Base-by-base conservation (phyloP, 2,113 vertebrate genomes). In the Xiphias gladius region DNA sequence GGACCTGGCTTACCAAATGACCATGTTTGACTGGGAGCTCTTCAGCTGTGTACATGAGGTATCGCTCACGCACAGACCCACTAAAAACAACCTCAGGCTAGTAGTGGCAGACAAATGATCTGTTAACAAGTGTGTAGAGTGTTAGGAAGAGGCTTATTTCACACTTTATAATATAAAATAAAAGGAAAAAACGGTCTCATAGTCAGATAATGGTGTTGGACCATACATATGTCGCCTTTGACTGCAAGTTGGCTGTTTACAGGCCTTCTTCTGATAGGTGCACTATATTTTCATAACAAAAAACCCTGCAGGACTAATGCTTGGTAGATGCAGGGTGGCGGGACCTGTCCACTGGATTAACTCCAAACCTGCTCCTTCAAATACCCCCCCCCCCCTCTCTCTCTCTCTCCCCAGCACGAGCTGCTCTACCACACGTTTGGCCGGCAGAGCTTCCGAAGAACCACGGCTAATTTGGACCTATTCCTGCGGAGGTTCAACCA, bases 41-140 rank as follows among this genome's bases (percentile, higher is more conserved):
- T 99, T 99, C 96, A 98, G 97, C 94, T 99, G 98, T 73, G 97
- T 99, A 10, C 97, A 99, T 62, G 98, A 99, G 97, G 98, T 99
- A 94, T 6, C 52, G 30, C 71, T 14, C 46, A 30, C 2, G 5
- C 26, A 43, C 59, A 52, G 8, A 66, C 71, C 41, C 19, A 48
- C 62, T 28, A 67, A 6, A 72, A 66, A 57, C 35, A 28, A 37
- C 37, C 7, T 6, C 37, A 22, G 46, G 57, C 8, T 32, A 63
- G 43, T 10, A 22, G 22, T 28, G 11, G 28, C 30, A 37, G 26
- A 59, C 24, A 24, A n/a, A 19, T 5, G 0, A 52, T 19, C 14
- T 30, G 46, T 61, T 28, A n/a, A 71, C 35, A 37, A 28, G 52
- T n/a, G 48, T 50, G 50, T 9, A n/a, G 5, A 41, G 17, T 57